Base-by-base conservation (phyloP, 2,888 invertebrate species). In the Helleia helle region DNA sequence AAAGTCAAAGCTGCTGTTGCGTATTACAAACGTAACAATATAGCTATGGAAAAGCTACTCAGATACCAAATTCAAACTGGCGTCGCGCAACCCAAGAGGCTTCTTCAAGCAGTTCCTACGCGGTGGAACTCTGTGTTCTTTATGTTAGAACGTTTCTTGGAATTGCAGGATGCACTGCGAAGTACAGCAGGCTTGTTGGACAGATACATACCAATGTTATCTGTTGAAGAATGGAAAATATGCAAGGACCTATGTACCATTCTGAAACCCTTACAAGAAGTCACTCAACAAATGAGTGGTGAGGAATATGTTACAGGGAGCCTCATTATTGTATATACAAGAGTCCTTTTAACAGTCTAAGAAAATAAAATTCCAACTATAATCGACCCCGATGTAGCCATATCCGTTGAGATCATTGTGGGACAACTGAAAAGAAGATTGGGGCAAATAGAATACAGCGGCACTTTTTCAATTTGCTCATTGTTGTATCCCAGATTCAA, bases 71-170 rank as follows among this genome's bases (percentile, higher is more conserved):
- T 15, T 2, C 15, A 15, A 15, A 15, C 3, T 15, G 15, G 15
- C 15, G 3, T 15, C 15, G 15, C 15, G 3, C 15, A 43, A 41
- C 51, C 52, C 2, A 52, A 51, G 31, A 47, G 50, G 2, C 38
- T 60, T 1, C 47, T 8, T 2, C 55, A 58, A 51, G 45, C 47
- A 11, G 54, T 61, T 3, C 48, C 49, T 1, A 57, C 58, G 0
- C 25, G 58, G 12, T 62, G 57, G 56, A 55, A 58, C 27, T 60
- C 54, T 0, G 52, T 46, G 0, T 52, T 44, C 40, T 44, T 38
- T 5, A 59, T 60, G 58, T 3, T 59, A 1, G 40, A 43, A 36
- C 24, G 56, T 30, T 50, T 56, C 44, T 47, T 51, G 1, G 29
- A 55, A 14, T 38, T 55, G 0, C 40, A 58, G 48, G 48, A 49